Evolutionary conservation across 1,140 invertebrate species (phyloP), one percentile per base, ranked within the genome.

Genomic region (Ceratosolen fusciceps): DNA sequence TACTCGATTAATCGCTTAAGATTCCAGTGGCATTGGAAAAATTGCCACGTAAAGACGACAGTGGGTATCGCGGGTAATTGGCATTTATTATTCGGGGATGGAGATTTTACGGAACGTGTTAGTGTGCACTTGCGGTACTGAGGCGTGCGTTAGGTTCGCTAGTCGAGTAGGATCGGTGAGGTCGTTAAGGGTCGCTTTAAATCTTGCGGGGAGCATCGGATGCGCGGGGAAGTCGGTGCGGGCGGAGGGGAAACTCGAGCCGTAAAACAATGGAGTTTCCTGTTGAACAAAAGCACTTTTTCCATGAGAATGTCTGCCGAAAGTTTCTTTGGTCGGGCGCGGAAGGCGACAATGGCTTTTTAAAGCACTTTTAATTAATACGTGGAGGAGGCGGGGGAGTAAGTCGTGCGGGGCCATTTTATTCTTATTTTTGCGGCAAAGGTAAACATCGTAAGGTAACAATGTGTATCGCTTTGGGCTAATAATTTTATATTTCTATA

Each of bases 121-220:
- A n/a, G n/a, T n/a, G n/a, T n/a, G n/a, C n/a, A n/a, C n/a, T n/a
- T n/a, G n/a, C n/a, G 54, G 43, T 67, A 7, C 14, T 54, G 39
- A 68, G n/a, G 19, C 62, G 54, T 54, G n/a, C 39, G 39, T 65
- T 54, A 62, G n/a, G 29, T 47, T 74, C 16, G 14, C n/a, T 75
- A 16, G 49, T 76, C 60, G 49, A 74, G 16, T 62, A 77, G 71
- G 82, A 83, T 83, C 79, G 70, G n/a, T n/a, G 70, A 73, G 73
- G 82, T 88, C 82, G 85, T 88, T 88, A 87, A 81, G 80, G 81
- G 77, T 49, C 39, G 47, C 74, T 56, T 52, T 65, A 67, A 75
- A 49, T 52, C 74, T 37, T 34, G 26, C 29, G 4, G 7, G 29
- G 14, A 72, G 16, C 70, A 54, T 72, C 49, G 26, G 16, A 37